A percentile compares a stretch with the other conserved stretches of the same genome.
These are phyloP conservation scores for Tapera naevia DNA, from an alignment of 2,797 vertebrate genomes.

Conservation along the genomic window DNA sequence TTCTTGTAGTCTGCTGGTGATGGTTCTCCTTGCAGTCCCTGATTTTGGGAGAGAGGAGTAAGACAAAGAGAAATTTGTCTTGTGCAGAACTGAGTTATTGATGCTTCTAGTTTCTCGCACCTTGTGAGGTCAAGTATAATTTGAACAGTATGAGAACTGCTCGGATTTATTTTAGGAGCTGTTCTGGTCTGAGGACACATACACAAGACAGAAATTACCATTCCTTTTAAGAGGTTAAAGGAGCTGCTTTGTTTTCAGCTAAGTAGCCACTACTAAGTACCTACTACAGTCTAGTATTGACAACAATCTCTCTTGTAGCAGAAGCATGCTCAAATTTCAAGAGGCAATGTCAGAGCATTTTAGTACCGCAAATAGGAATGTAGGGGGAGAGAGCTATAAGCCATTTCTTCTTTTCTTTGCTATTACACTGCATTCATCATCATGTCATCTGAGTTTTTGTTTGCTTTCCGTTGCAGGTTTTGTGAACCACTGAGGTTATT, in stretches of 20 bases:
- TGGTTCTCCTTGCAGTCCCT: background rate
- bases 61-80: background rate
- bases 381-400: background rate
- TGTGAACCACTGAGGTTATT: background rate
- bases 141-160: background rate
- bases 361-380: background rate
- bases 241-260: background rate
- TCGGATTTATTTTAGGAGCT: background rate
- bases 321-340: background rate
- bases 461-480: background rate
- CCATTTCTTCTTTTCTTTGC: background rate
- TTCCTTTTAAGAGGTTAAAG: background rate
- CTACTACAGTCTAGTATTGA: background rate
- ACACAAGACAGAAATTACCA: background rate
- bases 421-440: background rate
- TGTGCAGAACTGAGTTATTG: background rate
- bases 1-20: background rate
- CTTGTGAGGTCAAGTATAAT: background rate
- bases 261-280: background rate
- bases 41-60: background rate
- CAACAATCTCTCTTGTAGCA: background rate
- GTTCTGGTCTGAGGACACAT: background rate
- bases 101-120: background rate
- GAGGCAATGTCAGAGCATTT: background rate
- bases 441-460: background rate